Evolutionary conservation across 2,888 invertebrate species (phyloP), one percentile per base, ranked within the genome.

Genomic region (Theodoxus fluviatilis): DNA sequence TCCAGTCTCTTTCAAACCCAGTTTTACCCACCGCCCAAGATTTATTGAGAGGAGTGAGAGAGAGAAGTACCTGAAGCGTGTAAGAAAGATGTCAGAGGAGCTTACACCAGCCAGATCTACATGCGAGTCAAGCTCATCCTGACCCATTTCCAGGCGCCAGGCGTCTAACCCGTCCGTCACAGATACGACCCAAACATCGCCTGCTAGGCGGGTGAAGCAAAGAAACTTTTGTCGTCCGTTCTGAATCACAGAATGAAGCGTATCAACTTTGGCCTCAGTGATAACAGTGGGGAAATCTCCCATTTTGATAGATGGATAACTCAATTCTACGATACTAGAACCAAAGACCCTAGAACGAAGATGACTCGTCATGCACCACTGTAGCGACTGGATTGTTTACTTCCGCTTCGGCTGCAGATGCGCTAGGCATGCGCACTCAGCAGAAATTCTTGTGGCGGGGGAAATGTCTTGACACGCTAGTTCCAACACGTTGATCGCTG

Each of bases 161-260:
- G 83, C 72, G 18, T 83, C 78, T 4, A 78, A 70, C 3, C 84
- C 84, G 73, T 84, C 81, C 2, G 79, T 81, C 1, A 78, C 81
- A 68, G 77, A 73, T 6, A 84, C 59, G 12, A 76, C 72, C 81
- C 80, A 83, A 7, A 59, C 33, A 22, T 76, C 68, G 18, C 69
- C 55, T 28, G 71, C 59, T 25, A 78, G 67, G n/a, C 76, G 72
- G 0, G 83, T 82, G 68, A 78, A 84, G 69, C 80, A 81, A 35
- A 84, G 69, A 71, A 75, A 82, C 57, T 79, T 80, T n/a, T 78
- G 76, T 2, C 74, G 78, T 2, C 75, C 78, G 55, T 73, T 73
- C 33, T 75, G 68, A 7, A 80, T 72, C 25, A 80, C 73, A 35
- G 74, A 68, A 47, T 81, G 81, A 28, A 83, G 57, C 35, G 75